A percentile compares a stretch with the other conserved stretches of the same genome.
phyloP scores from a whole-genome alignment of 2,797 vertebrate species.

The Mus caroli region DNA sequence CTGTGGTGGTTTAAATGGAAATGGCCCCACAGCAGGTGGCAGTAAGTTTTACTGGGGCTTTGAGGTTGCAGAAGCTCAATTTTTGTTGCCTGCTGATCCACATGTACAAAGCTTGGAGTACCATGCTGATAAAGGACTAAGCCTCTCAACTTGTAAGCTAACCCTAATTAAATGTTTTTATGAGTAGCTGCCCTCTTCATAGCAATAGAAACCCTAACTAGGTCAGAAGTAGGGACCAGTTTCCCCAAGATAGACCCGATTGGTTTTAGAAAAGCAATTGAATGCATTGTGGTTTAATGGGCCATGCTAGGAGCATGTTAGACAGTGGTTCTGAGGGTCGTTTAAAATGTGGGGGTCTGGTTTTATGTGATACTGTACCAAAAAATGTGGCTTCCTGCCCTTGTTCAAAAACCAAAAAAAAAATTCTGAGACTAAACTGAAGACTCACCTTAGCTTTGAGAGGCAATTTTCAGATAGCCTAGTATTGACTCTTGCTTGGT shows the following conservation, averaged over 20 bases:
- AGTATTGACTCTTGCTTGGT: background rate
- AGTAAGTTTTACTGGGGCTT: background rate
- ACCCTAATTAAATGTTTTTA: background rate
- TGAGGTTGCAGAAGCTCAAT: background rate
- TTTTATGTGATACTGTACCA: background rate
- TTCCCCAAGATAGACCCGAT: background rate
- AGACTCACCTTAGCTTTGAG: background rate
- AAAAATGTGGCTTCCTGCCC: background rate
- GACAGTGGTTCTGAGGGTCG: background rate
- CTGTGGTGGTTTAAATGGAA: background rate
- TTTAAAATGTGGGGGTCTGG: background rate
- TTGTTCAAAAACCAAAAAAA: too few relatives aligned
- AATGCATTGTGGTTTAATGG: background rate
- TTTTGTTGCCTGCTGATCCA: background rate
- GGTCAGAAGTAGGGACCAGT: background rate
- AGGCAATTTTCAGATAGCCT: background rate
- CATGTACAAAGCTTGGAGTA: too few relatives aligned
- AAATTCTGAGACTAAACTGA: background rate
- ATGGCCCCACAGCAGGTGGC: too few relatives aligned
- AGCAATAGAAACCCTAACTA: background rate
- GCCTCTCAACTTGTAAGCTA: background rate
- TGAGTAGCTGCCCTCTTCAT: background rate
- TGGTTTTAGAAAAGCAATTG: background rate
- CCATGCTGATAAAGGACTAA: background rate
- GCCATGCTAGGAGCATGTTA: background rate